Evolutionary conservation across 2,113 vertebrate species (phyloP).

Genomic region (Notiomystis cincta): DNA sequence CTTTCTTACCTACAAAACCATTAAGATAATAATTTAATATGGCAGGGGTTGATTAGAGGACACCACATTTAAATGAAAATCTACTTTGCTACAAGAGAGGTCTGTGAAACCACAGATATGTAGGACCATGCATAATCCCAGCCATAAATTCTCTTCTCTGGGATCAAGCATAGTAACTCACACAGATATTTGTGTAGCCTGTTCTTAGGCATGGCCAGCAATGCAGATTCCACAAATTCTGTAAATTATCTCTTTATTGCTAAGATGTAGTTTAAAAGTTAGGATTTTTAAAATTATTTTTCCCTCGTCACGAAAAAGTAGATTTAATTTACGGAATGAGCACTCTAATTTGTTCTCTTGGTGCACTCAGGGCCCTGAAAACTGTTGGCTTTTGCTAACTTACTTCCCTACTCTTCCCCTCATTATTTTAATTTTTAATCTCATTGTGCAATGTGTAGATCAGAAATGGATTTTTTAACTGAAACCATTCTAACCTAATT

Average conservation of each 20-base stretch:
- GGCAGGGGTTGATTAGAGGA: background rate
- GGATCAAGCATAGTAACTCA: background rate
- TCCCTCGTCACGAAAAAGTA: background rate
- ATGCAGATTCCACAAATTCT: background rate
- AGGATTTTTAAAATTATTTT: background rate
- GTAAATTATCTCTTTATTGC: background rate
- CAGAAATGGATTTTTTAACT: background rate
- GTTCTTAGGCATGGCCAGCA: background rate
- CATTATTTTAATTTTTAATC: background rate
- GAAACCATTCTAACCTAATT: background rate
- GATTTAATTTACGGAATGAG: background rate
- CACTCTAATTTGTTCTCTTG: background rate
- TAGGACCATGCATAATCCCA: background rate
- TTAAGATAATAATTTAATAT: background rate
- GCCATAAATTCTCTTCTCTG: background rate
- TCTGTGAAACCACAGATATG: background rate
- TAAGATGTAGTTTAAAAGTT: background rate
- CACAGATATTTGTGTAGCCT: background rate
- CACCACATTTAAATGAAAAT: background rate
- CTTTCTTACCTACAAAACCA: background rate
- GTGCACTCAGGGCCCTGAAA: background rate
- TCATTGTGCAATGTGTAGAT: background rate
- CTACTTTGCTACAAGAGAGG: background rate
- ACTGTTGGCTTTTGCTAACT: background rate
- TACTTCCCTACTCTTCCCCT: background rate